Percentiles rank a stretch among this genome's conserved stretches.
phyloP scores from a whole-genome alignment of 2,113 vertebrate genomes.

The Riparia riparia region DNA sequence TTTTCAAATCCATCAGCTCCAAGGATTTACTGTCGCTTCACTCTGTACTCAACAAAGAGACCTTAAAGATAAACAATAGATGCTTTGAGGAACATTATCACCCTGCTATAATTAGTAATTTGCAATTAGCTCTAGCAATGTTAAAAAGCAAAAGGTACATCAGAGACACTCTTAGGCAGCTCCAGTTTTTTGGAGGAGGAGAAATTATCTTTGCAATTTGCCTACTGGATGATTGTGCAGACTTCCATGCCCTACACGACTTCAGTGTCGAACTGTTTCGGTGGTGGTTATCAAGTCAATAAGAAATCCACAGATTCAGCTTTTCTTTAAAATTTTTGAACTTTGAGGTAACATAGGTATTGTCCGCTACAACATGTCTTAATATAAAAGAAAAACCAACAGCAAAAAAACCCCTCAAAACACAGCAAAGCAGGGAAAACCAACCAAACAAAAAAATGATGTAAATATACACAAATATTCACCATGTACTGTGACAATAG shows the following conservation, averaged over 20 bases:
- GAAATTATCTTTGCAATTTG: not conserved
- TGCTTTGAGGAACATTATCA: not conserved
- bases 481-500: not conserved
- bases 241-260: not conserved
- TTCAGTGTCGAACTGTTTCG: not conserved
- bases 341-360: not conserved
- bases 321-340: not conserved
- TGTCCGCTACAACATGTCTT: not conserved
- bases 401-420: not conserved
- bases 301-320: not conserved
- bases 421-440: not conserved
- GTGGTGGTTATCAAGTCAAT: not conserved
- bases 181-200: not conserved
- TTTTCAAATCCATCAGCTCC: not conserved
- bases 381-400: not conserved
- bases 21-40: not conserved
- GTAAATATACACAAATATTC: not conserved
- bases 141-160: not conserved
- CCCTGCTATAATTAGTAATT: not conserved
- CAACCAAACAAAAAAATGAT: accelerated
- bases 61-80: not conserved
- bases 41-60: not conserved
- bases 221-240: not conserved
- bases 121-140: not conserved
- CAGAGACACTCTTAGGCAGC: not conserved